These are phyloP conservation scores for human (Homo sapiens) DNA, from an alignment of 2,113 vertebrate species.

Conservation along the genomic window GRCh38 chr3:192371001-192371500, in stretches of 20 bases:
- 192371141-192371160: not conserved
- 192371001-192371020: not conserved
- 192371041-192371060: not conserved
- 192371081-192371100: not conserved
- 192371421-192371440: not conserved
- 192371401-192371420: slow-evolving; percentile 23
- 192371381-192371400: not conserved
- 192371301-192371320: not conserved
- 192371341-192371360: not conserved
- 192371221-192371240: not conserved
- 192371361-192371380: not conserved
- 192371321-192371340: not conserved
- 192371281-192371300: not conserved
- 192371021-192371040: not conserved
- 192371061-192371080: not conserved
- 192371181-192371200: not conserved
- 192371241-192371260: not conserved
- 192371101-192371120: not conserved
- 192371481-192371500: not conserved
- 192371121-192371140: not conserved
- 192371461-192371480: not conserved
- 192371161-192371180: not conserved
- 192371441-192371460: not conserved
- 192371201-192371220: not conserved
- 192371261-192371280: not conserved